phyloP scores from a whole-genome alignment of 2,888 invertebrate genomes.

The Epicampocera succincta region DNA sequence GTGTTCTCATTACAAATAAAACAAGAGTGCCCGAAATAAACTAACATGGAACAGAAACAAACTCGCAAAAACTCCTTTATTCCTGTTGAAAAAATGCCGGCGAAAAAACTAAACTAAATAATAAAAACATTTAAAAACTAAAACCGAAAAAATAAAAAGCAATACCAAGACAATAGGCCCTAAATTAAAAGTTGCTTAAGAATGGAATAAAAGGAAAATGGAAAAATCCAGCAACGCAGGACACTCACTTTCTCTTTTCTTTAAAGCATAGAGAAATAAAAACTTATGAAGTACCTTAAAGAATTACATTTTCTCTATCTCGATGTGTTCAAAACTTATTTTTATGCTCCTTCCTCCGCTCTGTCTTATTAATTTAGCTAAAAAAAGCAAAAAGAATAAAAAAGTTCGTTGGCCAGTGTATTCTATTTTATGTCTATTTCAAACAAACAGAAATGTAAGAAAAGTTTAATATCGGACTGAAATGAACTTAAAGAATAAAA shows the following conservation, averaged over 20 bases:
- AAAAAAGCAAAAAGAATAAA: neutral
- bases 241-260: neutral
- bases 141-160: neutral
- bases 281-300: neutral
- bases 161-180: conserved; percentile 30
- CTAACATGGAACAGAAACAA: conserved; percentile 1
- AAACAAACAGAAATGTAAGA: neutral
- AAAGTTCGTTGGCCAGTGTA: conserved; percentile 48
- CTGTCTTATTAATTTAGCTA: conserved; percentile 19
- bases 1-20: conserved; percentile 44
- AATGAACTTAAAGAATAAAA: no score
- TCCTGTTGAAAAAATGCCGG: conserved; percentile 21
- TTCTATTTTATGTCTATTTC: conserved; percentile 23
- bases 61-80: conserved; percentile 50
- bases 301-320: conserved; percentile 35
- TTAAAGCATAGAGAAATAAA: neutral
- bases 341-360: neutral
- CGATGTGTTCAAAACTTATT: conserved; percentile 11
- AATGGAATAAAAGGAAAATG: conserved; percentile 31
- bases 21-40: neutral
- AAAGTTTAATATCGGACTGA: no score
- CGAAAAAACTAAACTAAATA: conserved; percentile 43
- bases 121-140: conserved; percentile 43
- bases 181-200: conserved; percentile 48
- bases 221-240: neutral